These are phyloP conservation scores for Cepphus grylle DNA, from an alignment of 2,113 vertebrate species.

Conservation along the genomic window DNA sequence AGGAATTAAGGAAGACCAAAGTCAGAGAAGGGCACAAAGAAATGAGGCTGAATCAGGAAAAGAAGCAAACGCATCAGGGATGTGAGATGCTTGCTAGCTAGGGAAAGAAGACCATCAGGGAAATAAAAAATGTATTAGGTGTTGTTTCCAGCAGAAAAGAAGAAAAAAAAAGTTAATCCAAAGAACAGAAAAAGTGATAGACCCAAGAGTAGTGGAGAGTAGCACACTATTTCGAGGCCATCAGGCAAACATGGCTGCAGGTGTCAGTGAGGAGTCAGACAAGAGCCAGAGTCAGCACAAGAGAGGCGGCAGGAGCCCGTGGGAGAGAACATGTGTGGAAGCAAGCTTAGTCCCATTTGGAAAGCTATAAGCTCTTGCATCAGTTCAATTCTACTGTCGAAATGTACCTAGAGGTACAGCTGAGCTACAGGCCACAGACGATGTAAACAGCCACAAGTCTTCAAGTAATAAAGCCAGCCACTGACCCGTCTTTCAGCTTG, in stretches of 20 bases:
- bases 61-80: not conserved
- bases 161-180: not conserved
- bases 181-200: not conserved
- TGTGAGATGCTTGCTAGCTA: not conserved
- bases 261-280: not conserved
- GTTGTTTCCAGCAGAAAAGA: not conserved
- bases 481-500: not conserved
- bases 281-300: not conserved
- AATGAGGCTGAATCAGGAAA: not conserved
- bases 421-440: not conserved
- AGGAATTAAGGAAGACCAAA: not conserved
- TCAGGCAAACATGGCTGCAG: not conserved
- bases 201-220: not conserved
- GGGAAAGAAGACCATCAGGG: not conserved
- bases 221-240: not conserved
- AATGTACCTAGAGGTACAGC: not conserved
- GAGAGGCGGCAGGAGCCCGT: not conserved
- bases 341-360: fast-evolving
- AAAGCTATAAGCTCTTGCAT: not conserved
- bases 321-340: not conserved
- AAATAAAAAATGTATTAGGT: not conserved
- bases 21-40: not conserved
- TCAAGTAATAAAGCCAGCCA: not conserved
- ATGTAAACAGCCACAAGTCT: not conserved
- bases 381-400: not conserved